Percentiles rank a stretch among this genome's conserved stretches.
phyloP scores from a whole-genome alignment of 2,797 vertebrate species.

The Bryconaethiops microstoma region DNA sequence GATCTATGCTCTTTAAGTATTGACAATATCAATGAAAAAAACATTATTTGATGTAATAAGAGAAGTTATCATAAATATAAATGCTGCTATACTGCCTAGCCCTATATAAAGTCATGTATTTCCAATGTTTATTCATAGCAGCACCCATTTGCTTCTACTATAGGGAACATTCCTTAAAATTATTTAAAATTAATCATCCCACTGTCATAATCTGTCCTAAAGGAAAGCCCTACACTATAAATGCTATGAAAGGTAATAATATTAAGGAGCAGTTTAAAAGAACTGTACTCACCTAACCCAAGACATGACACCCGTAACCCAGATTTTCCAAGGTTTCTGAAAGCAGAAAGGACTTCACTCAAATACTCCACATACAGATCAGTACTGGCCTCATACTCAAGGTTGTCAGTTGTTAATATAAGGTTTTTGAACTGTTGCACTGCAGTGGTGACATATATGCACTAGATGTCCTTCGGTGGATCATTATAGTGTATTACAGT shows the following conservation, averaged over 20 bases:
- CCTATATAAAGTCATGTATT: neutral
- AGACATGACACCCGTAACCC: slow-evolving; percentile 92
- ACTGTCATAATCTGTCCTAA: neutral
- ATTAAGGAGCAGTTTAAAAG: neutral
- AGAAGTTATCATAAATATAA: too few species aligned
- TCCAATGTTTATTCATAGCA: neutral
- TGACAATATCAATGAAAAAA: too few species aligned
- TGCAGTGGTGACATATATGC: neutral
- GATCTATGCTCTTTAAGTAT: too few species aligned
- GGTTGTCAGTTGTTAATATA: neutral
- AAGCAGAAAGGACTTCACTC: slow-evolving; percentile 56
- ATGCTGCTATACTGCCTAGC: too few species aligned
- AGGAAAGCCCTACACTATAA: neutral
- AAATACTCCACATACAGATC: neutral
- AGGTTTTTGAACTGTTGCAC: neutral
- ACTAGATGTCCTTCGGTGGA: neutral
- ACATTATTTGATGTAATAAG: too few species aligned
- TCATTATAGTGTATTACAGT: neutral
- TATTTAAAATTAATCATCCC: too few species aligned
- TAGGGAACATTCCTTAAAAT: neutral
- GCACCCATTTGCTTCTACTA: neutral
- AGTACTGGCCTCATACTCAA: neutral
- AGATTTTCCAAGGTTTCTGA: slow-evolving; percentile 92
- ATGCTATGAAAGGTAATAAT: neutral
- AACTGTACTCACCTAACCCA: slow-evolving; percentile 85